Evolutionary conservation across 2,888 invertebrate species (phyloP), one percentile per base, ranked within the genome.

Genomic region (Pseudococcus jackbeardsleyi): DNA sequence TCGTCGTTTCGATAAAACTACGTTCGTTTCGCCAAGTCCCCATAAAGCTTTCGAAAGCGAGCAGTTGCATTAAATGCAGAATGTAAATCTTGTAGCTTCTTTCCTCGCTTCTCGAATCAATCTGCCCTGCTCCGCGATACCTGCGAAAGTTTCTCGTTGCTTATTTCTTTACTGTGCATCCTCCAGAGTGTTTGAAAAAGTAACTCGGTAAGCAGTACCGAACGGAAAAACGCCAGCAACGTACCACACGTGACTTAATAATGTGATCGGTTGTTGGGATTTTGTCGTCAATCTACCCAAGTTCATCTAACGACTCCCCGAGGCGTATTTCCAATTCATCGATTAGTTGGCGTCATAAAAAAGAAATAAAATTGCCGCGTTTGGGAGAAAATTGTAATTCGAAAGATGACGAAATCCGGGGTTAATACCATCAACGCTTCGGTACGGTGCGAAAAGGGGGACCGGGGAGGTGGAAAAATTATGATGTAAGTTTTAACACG

Each of bases 311-410:
- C 46, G 79, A 46, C 79, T 82, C 79, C 79, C 79, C 19, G 9
- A 82, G 79, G 79, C 33, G 46, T 46, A 82, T 82, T 82, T 82
- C 46, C 79, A 82, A 82, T 46, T 82, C 79, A 46, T 82, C 79
- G 79, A 82, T 82, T 82, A 82, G 79, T 82, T 46, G 19, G 2
- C 4, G n/a, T 82, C 79, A 46, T 82, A 82, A 82, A 82, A 82
- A 82, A 82, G 46, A 82, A 42, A 82, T 82, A 82, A 72, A 72
- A 72, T 19, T 72, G 72, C 72, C 64, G 64, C 64, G 64, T 64
- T 64, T 72, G 26, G 72, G 72, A 72, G 33, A 72, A 33, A 26
- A 72, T 72, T 33, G 26, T 33, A 72, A 72, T 33, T 26, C 33
- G 19, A 72, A 72, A 72, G 72, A 72, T 15, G 72, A 72, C 33